phyloP scores from a whole-genome alignment of 2,113 vertebrate genomes.

The Anarrhichthys ocellatus region DNA sequence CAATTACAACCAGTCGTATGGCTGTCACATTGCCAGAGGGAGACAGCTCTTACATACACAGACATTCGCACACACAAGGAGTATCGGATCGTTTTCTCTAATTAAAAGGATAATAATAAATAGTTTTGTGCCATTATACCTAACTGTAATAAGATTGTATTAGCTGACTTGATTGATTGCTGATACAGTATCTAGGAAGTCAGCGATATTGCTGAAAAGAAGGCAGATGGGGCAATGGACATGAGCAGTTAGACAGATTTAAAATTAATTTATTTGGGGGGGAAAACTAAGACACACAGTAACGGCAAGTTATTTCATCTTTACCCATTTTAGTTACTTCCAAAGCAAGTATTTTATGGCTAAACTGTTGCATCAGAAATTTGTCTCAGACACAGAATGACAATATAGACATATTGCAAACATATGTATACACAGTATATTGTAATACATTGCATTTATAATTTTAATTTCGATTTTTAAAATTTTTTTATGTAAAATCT shows the following conservation, averaged over 20 bases:
- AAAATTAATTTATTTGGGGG: not conserved
- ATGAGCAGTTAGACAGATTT: not conserved
- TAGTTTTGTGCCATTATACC: not conserved
- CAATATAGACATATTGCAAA: too few relatives aligned
- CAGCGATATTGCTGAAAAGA: fast-evolving
- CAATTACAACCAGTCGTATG: conserved; percentile 70
- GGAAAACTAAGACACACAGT: not conserved
- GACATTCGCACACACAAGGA: not conserved
- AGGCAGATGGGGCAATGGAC: not conserved
- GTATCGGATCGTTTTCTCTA: not conserved
- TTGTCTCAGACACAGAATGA: too few relatives aligned
- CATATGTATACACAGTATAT: too few relatives aligned
- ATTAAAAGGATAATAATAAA: conserved; percentile 13
- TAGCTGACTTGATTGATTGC: conserved; percentile 3
- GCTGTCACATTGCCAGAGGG: conserved; percentile 60
- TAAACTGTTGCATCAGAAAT: not conserved
- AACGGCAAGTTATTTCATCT: not conserved
- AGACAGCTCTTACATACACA: conserved; percentile 25
- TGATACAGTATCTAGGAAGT: not conserved
- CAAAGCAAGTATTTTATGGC: not conserved
- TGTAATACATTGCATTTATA: too few relatives aligned
- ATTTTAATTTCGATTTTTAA: not conserved
- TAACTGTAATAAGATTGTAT: not conserved
- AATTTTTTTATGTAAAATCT: not conserved
- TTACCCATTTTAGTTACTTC: not conserved